Conservation (phyloP, 2,113 vertebrate species). For the Strix uralensis region DNA sequence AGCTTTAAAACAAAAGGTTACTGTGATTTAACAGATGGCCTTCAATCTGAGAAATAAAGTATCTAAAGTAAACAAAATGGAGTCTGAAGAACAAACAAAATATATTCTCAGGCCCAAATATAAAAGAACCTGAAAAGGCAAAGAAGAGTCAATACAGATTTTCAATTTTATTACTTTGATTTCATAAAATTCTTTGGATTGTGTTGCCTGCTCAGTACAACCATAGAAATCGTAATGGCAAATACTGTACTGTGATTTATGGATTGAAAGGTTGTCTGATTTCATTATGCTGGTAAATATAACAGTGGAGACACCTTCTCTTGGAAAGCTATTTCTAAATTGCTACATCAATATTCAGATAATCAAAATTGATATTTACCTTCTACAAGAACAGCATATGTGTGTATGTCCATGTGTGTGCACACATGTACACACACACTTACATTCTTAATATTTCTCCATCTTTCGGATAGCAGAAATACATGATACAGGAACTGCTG, state of each 20-base stretch:
- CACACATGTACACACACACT: neutral
- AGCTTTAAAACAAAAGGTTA: neutral
- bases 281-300: constrained; percentile 48
- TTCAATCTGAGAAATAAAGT: neutral
- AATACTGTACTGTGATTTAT: constrained; percentile 17
- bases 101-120: neutral
- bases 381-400: neutral
- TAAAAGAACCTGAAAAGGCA: neutral
- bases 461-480: neutral
- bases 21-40: neutral
- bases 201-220: neutral
- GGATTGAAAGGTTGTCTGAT: constrained; percentile 42
- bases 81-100: neutral
- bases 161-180: constrained; percentile 19
- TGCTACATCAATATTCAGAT: constrained; percentile 18
- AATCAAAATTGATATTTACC: constrained; percentile 35
- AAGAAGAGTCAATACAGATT: constrained; percentile 8
- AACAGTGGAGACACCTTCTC: neutral
- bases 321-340: constrained; percentile 44
- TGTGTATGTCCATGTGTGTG: neutral
- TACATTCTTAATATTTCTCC: neutral
- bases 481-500: neutral
- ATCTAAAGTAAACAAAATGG: neutral
- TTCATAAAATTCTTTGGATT: constrained; percentile 23
- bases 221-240: neutral